Conservation (phyloP, 2,113 vertebrate genomes). For the Oncorhynchus keta region DNA sequence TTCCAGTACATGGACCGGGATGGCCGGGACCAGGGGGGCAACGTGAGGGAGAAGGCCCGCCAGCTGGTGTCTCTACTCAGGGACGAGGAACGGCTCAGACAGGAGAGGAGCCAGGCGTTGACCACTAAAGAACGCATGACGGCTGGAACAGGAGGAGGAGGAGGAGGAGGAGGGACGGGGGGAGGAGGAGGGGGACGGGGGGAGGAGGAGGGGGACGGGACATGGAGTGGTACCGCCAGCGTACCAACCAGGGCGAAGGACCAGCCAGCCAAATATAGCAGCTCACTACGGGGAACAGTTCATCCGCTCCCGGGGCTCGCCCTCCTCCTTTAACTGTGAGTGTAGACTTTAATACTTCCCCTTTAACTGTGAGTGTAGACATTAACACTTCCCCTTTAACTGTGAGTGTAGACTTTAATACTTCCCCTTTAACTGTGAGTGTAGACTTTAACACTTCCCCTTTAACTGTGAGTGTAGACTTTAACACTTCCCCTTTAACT, state of each 20-base stretch:
- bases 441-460: too few relatives aligned
- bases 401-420: too few relatives aligned
- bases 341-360: slow-evolving; percentile 19
- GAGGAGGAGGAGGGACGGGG: slow-evolving; percentile 18
- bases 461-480: too few relatives aligned
- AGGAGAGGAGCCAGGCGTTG: slow-evolving; percentile 87
- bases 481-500: too few relatives aligned
- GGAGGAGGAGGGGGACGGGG: slow-evolving; percentile 64
- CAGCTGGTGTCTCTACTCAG: slow-evolving; percentile 90
- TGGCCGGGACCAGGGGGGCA: slow-evolving; percentile 93
- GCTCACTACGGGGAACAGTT: slow-evolving; percentile 82
- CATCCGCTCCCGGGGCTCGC: slow-evolving; percentile 81
- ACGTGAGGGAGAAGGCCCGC: slow-evolving; percentile 93
- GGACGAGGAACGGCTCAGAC: slow-evolving; percentile 87
- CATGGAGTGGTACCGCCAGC: slow-evolving; percentile 71
- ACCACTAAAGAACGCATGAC: slow-evolving; percentile 95
- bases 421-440: too few relatives aligned
- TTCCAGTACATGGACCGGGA: slow-evolving; percentile 94
- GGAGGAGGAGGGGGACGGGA: slow-evolving; percentile 48
- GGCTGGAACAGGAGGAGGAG: slow-evolving; percentile 67
- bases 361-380: background rate
- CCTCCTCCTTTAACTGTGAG: slow-evolving; percentile 84
- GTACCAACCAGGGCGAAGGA: slow-evolving; percentile 75
- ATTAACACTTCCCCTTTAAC: too few relatives aligned
- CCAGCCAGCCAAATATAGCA: slow-evolving; percentile 77